Conservation (phyloP, 2,113 vertebrate genomes). For the Vulpes ferrilata region DNA sequence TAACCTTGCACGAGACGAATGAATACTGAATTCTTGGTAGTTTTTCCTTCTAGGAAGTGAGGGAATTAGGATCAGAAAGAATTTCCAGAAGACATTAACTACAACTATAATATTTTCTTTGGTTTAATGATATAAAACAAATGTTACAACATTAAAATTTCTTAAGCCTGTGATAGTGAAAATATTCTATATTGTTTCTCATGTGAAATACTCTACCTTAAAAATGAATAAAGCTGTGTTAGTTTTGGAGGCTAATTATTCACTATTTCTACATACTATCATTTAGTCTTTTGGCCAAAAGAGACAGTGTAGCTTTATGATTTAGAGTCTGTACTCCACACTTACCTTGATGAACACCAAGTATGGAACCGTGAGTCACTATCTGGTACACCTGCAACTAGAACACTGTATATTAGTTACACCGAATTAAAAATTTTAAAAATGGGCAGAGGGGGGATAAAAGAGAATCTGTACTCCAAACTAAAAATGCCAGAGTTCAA, state of each 20-base stretch:
- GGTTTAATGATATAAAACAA: neutral
- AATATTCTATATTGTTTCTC: neutral
- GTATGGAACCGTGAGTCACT: neutral
- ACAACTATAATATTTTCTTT: neutral
- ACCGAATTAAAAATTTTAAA: neutral
- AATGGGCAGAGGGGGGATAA: neutral
- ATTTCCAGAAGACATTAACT: neutral
- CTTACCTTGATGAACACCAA: neutral
- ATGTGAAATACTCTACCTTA: neutral
- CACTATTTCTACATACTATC: neutral
- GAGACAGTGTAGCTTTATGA: neutral
- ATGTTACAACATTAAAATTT: neutral
- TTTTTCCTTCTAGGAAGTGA: neutral
- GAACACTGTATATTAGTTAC: neutral
- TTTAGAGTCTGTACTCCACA: neutral
- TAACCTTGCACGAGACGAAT: neutral
- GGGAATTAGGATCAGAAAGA: neutral
- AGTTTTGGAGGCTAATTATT: neutral
- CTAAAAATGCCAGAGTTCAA: neutral
- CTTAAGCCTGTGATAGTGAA: neutral
- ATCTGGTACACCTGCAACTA: neutral
- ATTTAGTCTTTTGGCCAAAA: neutral
- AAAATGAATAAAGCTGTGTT: neutral
- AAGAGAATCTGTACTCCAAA: neutral
- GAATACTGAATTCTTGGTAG: neutral